Percentiles rank a stretch among this genome's conserved stretches.
These are phyloP conservation scores for Eristalis tenax DNA, from an alignment of 2,888 invertebrate genomes.

Conservation along the genomic window DNA sequence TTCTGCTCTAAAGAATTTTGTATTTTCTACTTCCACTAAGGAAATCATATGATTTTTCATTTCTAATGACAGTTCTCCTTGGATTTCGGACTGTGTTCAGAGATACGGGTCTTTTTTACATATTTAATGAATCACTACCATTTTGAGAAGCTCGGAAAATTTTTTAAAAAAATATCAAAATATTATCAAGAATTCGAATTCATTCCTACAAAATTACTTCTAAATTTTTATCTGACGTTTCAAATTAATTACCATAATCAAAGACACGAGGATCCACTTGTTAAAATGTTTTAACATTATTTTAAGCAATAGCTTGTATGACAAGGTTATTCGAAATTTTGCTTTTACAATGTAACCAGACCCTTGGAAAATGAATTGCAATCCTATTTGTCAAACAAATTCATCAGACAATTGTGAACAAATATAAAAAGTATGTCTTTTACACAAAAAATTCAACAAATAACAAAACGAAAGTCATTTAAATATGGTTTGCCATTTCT, in stretches of 20 bases:
- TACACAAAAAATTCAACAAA: conserved; percentile 74
- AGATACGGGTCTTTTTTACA: not conserved
- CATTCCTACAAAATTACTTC: not conserved
- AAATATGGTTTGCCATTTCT: conserved; percentile 89
- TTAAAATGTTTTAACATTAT: too few relatives aligned
- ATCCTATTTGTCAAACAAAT: conserved; percentile 12
- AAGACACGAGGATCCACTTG: too few relatives aligned
- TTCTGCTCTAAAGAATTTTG: conserved; percentile 2
- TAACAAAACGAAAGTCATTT: conserved; percentile 78
- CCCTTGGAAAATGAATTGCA: not conserved
- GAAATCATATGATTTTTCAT: not conserved
- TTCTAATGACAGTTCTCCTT: not conserved
- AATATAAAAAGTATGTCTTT: conserved; percentile 74
- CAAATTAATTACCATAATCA: too few relatives aligned
- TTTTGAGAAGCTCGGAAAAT: too few relatives aligned
- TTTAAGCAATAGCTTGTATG: too few relatives aligned
- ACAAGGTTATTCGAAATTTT: too few relatives aligned
- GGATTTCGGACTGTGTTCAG: conserved; percentile 6
- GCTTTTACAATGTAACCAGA: not conserved
- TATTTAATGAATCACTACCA: not conserved
- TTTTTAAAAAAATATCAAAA: too few relatives aligned
- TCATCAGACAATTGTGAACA: not conserved
- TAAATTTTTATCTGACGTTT: not conserved
- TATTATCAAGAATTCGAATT: too few relatives aligned
- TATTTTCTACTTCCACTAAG: not conserved